These are phyloP conservation scores for Branchellion lobata DNA, from an alignment of 2,888 invertebrate species.

Conservation along the genomic window DNA sequence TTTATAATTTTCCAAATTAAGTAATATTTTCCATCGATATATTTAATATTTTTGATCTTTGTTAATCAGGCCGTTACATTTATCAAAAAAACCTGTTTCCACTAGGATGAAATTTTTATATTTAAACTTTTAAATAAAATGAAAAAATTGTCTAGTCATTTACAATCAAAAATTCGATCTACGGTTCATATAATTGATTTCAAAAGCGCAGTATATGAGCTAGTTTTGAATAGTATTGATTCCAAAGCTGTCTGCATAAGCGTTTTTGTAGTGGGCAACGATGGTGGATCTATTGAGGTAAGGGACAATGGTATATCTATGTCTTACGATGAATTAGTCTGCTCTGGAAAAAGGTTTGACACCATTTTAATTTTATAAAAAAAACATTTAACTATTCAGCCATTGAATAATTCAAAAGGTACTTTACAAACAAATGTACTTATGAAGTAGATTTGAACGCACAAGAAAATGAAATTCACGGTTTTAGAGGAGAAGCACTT, in stretches of 20 bases:
- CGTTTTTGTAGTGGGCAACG: conserved; percentile 2
- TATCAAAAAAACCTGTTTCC: not conserved
- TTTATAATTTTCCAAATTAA: no score
- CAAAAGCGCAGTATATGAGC: conserved; percentile 11
- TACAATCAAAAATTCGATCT: conserved; percentile 16
- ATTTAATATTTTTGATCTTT: no score
- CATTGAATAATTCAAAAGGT: not conserved
- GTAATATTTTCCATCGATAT: no score
- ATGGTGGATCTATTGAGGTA: conserved; percentile 1
- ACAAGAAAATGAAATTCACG: not conserved
- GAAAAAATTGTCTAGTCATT: conserved; percentile 17
- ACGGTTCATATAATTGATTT: conserved; percentile 32
- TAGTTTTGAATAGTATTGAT: conserved; percentile 32
- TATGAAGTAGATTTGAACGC: not conserved
- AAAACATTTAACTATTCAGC: no score
- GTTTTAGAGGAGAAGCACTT: conserved; percentile 34
- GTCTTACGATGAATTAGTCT: not conserved
- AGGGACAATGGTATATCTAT: conserved; percentile 28
- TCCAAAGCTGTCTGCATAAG: conserved; percentile 4
- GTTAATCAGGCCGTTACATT: no score
- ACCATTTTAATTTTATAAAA: not conserved
- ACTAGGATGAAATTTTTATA: not conserved
- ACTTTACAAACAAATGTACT: conserved; percentile 7
- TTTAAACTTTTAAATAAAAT: not conserved
- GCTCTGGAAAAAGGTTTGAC: conserved; percentile 24